Conservation (phyloP, 2,797 vertebrate genomes). For the Danio choprae region DNA sequence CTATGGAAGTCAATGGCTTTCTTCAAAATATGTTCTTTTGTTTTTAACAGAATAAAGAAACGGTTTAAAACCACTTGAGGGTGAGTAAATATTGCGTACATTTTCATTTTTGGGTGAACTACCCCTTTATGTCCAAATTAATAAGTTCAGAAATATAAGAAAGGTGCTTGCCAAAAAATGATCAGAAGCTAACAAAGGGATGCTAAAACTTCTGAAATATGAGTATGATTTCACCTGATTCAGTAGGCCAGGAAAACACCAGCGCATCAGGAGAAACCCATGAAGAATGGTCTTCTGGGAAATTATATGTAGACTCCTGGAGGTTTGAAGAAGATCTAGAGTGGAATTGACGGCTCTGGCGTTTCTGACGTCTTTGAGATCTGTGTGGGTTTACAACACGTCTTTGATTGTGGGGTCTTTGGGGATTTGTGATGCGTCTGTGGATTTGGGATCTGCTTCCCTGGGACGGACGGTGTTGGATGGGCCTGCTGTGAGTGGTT, state of each 20-base stretch:
- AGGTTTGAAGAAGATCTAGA: slow-evolving; percentile 62
- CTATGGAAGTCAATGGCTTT: no score
- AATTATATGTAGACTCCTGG: slow-evolving; percentile 79
- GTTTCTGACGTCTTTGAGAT: slow-evolving; percentile 64
- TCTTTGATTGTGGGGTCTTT: slow-evolving; percentile 26
- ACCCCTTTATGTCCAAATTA: no score
- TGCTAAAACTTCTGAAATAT: no score
- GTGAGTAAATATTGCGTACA: no score
- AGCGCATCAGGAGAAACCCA: slow-evolving; percentile 60
- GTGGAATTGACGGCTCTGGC: slow-evolving; percentile 69
- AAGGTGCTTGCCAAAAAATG: no score
- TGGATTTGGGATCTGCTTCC: slow-evolving; percentile 36
- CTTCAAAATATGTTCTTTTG: no score
- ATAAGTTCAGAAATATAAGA: no score
- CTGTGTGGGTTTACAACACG: slow-evolving; percentile 6
- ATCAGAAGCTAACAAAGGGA: no score
- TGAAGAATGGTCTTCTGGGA: slow-evolving; percentile 80
- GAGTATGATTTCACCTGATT: slow-evolving; percentile 64
- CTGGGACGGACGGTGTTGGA: slow-evolving; percentile 37
- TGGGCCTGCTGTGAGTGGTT: slow-evolving; percentile 56
- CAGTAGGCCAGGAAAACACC: slow-evolving; percentile 79
- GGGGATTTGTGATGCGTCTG: slow-evolving; percentile 24
- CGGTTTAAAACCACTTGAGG: no score
- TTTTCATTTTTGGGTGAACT: no score
- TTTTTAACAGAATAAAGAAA: no score